Conservation (phyloP, 2,888 invertebrate species). For the Augiades crinisus region DNA sequence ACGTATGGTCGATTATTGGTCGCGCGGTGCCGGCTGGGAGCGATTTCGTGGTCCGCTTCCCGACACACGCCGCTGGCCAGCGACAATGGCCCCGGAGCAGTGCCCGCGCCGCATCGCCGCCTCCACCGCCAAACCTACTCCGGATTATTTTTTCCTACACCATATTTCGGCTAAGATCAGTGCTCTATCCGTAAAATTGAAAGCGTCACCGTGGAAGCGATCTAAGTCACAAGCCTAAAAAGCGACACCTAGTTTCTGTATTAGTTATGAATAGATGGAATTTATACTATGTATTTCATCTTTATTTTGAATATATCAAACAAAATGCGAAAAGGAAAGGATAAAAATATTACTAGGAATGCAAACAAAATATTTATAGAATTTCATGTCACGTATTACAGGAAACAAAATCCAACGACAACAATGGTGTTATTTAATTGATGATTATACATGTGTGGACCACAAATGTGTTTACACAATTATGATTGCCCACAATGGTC, state of each 20-base stretch:
- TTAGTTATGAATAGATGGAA: too few relatives aligned
- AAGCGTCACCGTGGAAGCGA: slow-evolving; percentile 18
- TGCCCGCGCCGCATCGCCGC: slow-evolving; percentile 50
- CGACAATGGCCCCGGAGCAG: slow-evolving; percentile 68
- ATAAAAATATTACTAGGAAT: too few relatives aligned
- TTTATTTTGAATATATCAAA: too few relatives aligned
- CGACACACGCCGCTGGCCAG: slow-evolving; percentile 69
- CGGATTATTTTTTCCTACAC: slow-evolving; percentile 53
- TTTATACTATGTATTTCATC: too few relatives aligned
- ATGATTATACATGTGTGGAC: neutral
- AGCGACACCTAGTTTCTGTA: too few relatives aligned
- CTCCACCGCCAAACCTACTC: slow-evolving; percentile 44
- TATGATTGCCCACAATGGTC: neutral
- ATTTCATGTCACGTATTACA: too few relatives aligned
- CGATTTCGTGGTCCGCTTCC: slow-evolving; percentile 75
- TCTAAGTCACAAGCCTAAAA: slow-evolving; percentile 11
- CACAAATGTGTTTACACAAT: neutral
- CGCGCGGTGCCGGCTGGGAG: slow-evolving; percentile 46
- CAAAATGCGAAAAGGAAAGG: too few relatives aligned
- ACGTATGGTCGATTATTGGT: slow-evolving; percentile 28
- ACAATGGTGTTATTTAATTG: too few relatives aligned
- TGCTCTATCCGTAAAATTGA: slow-evolving; percentile 27
- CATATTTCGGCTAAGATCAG: slow-evolving; percentile 50
- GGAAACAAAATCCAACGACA: too few relatives aligned
- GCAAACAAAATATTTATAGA: too few relatives aligned